Evolutionary conservation across 2,113 vertebrate species (phyloP), one percentile per base, ranked within the genome.

Genomic region (Tauraco erythrolophus): DNA sequence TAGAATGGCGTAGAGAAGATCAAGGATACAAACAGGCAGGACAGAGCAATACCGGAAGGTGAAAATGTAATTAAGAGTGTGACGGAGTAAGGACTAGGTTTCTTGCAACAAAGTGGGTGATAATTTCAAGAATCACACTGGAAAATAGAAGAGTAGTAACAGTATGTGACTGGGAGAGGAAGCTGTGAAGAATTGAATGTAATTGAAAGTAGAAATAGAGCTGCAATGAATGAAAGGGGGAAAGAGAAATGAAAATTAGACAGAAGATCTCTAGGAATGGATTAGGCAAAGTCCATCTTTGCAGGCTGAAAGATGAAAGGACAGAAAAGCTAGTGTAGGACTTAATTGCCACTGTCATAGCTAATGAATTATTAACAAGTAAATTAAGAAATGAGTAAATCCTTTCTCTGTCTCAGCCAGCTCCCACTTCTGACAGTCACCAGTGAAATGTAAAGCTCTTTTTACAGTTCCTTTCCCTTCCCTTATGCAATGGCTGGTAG

Each of bases 321-420:
- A 78, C 30, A 76, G 61, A 57, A 92, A 94, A 87, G 9, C 53
- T 76, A 81, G 30, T 76, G 43, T 50, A 39, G 16, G 35, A 1
- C 54, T 89, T 95, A 97, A 95, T 95, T 94, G 57, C 54, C 57
- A 62, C 57, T 94, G 69, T 94, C 91, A 96, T n/a, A 95, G 39
- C 61, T 92, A 91, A 72, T 94, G 65, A 95, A 97, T 96, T 84
- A 94, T 96, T 95, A 95, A 97, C 11, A 89, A 87, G 69, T 89
- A 97, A 96, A 97, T 94, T 81, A 95, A 71, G 64, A 89, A 96
- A 82, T 35, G 69, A 54, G 86, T 95, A 95, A 94, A 97, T 95
- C 57, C 92, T 89, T 84, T 35, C 65, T 74, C 48, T 82, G 16
- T 65, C 69, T 95, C 37, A 79, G 15, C 10, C 39, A 84, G 45